A percentile compares a stretch with the other conserved stretches of the same genome.
These are phyloP conservation scores for Sipha flava DNA, from an alignment of 1,140 invertebrate species.

Conservation along the genomic window DNA sequence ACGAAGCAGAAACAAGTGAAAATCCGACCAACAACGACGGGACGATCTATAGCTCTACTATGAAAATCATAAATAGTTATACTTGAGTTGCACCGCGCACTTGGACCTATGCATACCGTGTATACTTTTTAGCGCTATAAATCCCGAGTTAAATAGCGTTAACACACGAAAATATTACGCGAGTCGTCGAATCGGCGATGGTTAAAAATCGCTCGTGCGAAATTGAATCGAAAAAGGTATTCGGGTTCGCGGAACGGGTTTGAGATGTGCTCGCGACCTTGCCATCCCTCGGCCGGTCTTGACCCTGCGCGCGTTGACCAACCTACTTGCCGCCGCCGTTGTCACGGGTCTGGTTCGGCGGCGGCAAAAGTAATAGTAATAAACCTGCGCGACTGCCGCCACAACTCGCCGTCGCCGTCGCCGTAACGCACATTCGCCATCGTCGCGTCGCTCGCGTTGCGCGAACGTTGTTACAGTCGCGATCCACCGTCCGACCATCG, in stretches of 20 bases:
- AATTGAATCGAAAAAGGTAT: too few relatives aligned
- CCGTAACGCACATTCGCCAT: background rate
- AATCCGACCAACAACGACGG: too few relatives aligned
- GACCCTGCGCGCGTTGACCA: background rate
- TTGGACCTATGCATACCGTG: too few relatives aligned
- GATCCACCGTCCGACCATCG: background rate
- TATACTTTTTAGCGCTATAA: too few relatives aligned
- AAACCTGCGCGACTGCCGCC: background rate
- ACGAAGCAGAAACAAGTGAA: too few relatives aligned
- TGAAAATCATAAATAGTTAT: too few relatives aligned
- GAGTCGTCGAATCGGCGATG: too few relatives aligned
- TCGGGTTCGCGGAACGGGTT: background rate
- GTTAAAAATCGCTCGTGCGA: too few relatives aligned
- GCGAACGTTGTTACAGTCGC: background rate
- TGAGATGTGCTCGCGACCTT: background rate
- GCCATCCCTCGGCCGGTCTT: conserved; percentile 11
- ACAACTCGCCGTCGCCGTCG: background rate
- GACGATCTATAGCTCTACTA: too few relatives aligned
- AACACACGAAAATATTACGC: too few relatives aligned
- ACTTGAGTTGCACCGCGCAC: too few relatives aligned
- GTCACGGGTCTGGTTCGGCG: background rate
- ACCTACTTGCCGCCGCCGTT: background rate
- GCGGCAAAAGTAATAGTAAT: background rate
- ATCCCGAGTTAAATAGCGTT: too few relatives aligned
- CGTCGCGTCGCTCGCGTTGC: background rate